These are phyloP conservation scores for Cacatua alba DNA, from an alignment of 2,113 vertebrate genomes.

Conservation along the genomic window DNA sequence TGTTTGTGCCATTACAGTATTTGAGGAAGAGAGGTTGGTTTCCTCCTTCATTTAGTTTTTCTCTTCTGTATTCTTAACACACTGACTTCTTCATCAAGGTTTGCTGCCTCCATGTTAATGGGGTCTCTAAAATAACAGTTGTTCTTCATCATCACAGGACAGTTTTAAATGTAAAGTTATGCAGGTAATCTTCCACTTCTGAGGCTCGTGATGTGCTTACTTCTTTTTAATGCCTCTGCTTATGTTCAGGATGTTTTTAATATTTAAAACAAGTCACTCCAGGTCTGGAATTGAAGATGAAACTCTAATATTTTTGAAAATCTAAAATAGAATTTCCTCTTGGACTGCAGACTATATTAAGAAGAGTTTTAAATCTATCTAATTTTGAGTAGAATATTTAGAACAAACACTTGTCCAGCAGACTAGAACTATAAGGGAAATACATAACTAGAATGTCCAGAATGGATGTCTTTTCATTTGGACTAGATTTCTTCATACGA, in stretches of 20 bases:
- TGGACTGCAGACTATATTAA: not conserved
- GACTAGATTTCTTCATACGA: not conserved
- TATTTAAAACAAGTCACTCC: not conserved
- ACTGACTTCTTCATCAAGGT: not conserved
- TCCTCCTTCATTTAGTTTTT: not conserved
- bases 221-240: not conserved
- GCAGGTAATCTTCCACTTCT: not conserved
- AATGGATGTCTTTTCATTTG: not conserved
- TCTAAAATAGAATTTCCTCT: not conserved
- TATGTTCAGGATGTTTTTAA: not conserved
- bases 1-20: not conserved
- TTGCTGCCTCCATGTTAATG: not conserved
- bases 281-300: not conserved
- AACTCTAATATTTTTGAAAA: not conserved
- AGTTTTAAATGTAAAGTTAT: not conserved
- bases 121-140: not conserved
- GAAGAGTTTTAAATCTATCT: not conserved
- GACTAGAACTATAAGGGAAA: not conserved
- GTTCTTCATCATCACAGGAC: not conserved
- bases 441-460: not conserved
- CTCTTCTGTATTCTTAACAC: not conserved
- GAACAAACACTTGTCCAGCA: not conserved
- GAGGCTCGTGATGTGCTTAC: not conserved
- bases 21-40: not conserved
- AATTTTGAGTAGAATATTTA: not conserved